Percentiles rank a stretch among this genome's conserved stretches.
These are phyloP conservation scores for Anoura caudifer DNA, from an alignment of 2,113 vertebrate species.

Conservation along the genomic window DNA sequence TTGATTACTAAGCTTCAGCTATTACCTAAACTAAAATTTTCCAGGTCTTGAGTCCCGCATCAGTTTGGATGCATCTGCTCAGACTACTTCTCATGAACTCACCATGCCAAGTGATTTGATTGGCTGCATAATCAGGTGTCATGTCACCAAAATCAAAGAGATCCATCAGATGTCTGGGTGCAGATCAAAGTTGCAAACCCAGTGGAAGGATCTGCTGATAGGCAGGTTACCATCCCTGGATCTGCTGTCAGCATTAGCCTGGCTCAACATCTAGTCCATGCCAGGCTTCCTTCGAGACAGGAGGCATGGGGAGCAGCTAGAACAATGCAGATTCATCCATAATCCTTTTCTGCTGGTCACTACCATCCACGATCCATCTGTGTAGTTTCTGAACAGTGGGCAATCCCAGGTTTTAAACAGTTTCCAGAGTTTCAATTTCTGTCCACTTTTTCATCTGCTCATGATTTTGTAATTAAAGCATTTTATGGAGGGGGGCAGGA, in stretches of 20 bases:
- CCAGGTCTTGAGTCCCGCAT: no score
- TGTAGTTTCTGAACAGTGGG: slow-evolving; percentile 89
- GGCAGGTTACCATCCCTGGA: slow-evolving; percentile 88
- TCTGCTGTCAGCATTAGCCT: slow-evolving; percentile 91
- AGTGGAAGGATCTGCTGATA: slow-evolving; percentile 94
- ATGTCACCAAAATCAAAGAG: slow-evolving; percentile 98
- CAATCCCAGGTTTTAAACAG: slow-evolving; percentile 90
- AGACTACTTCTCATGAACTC: no score
- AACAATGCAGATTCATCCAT: slow-evolving; percentile 86
- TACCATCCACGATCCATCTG: slow-evolving; percentile 88
- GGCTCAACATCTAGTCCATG: slow-evolving; percentile 99
- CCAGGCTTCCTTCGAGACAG: slow-evolving; percentile 98
- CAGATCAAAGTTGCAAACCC: slow-evolving; percentile 99
- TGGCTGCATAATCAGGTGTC: slow-evolving; percentile 98
- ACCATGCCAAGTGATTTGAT: slow-evolving; percentile 79
- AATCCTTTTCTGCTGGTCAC: slow-evolving; percentile 85
- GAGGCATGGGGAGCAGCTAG: slow-evolving; percentile 98
- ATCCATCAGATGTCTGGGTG: slow-evolving; percentile 98
- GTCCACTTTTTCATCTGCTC: slow-evolving; percentile 84
- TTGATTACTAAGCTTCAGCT: no score
- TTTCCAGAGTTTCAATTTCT: slow-evolving; percentile 90
- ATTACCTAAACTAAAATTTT: no score
- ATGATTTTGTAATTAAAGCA: slow-evolving; percentile 84
- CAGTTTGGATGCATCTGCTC: no score
- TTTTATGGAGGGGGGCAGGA: no score